Base-by-base conservation (phyloP, 1,140 invertebrate genomes). In the Drosophila fuyamai region DNA sequence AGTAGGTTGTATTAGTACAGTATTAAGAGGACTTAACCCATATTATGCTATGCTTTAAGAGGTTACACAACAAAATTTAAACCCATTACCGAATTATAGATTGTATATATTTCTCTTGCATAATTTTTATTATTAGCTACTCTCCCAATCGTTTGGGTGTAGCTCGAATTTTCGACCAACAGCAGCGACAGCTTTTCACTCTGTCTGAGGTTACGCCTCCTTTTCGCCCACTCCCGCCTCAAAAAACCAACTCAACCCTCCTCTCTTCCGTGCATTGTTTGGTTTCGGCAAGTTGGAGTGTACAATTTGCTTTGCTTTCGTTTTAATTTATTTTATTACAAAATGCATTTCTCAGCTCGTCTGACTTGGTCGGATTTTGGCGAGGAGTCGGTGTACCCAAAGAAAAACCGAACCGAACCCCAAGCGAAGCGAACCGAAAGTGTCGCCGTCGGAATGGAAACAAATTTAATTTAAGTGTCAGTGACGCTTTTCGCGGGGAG, bases 381-480 rank as follows among this genome's bases (percentile, higher is more conserved):
- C 36, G 53, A 53, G 57, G 51, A 46, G 4, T 62, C 40, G 53
- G 43, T 72, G 65, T 65, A 65, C 76, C 61, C 71, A 27, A 54
- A 50, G 10, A 29, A 50, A 40, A 27, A 7, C 27, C 12, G 32
- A 50, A 36, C n/a, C 29, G 32, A 35, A 44, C 12, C 27, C 43
- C 61, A 55, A 62, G 41, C 43, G 47, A 61, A 62, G 36, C 62
- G 38, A 61, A 78, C 57, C 76, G 58, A 83, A 84, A 84, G 72
- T 84, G 81, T 83, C 80, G 76, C 66, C 63, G 61, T 67, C 67
- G 72, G 68, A 84, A 77, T 85, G 81, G 80, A 85, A 85, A 85
- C 81, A 85, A 85, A 85, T 85, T 85, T 81, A 85, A 85, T 85
- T 84, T 78, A 85, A 85, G 81, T 85, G 81, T 85, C 81, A 85